phyloP scores from a whole-genome alignment of 2,797 vertebrate genomes.

The Hipposideros larvatus region DNA sequence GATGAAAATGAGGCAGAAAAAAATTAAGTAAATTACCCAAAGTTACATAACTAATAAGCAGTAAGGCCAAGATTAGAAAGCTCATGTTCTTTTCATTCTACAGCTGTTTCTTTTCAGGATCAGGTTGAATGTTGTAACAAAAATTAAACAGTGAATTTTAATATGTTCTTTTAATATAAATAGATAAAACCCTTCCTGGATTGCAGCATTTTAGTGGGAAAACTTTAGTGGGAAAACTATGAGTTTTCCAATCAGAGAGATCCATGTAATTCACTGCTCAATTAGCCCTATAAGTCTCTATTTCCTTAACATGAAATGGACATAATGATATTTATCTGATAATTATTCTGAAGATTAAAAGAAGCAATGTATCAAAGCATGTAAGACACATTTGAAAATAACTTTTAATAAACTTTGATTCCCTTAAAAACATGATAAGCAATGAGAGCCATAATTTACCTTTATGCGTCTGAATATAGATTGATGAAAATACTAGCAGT shows the following conservation, averaged over 20 bases:
- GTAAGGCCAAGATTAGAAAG: neutral
- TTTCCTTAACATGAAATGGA: constrained; percentile 32
- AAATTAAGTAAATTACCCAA: neutral
- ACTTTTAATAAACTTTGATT: constrained; percentile 38
- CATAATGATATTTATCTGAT: neutral
- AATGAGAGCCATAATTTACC: neutral
- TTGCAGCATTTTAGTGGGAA: neutral
- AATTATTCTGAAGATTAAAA: constrained; percentile 35
- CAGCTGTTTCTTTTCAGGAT: neutral
- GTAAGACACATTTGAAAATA: neutral
- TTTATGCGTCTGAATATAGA: neutral
- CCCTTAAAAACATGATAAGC: neutral
- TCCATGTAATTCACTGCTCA: neutral
- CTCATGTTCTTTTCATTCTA: neutral
- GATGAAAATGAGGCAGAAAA: neutral
- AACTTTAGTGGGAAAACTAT: neutral
- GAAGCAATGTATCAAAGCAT: neutral
- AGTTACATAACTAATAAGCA: neutral
- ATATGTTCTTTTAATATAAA: neutral
- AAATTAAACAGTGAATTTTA: neutral
- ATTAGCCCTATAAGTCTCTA: neutral
- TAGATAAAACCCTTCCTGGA: neutral
- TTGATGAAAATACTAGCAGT: constrained; percentile 11
- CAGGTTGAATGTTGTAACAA: neutral
- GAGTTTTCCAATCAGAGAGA: neutral